These are phyloP conservation scores for Globodera ellingtonae DNA, from an alignment of 1,140 invertebrate genomes.

Conservation along the genomic window DNA sequence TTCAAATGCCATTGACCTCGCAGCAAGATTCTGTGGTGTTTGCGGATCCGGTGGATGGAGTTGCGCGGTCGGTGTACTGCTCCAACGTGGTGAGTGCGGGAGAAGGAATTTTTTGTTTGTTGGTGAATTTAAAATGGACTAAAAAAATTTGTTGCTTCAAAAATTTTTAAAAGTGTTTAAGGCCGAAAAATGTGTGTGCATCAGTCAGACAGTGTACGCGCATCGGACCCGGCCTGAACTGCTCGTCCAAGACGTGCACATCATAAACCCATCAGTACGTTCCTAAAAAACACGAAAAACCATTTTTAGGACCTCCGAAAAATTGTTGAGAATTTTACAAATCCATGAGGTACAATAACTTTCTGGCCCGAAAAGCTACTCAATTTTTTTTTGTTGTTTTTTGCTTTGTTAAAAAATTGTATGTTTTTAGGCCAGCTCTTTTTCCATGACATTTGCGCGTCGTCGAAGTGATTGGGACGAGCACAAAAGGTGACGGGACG, in stretches of 20 bases:
- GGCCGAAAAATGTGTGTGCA: slow-evolving; percentile 43
- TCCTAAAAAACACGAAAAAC: not conserved
- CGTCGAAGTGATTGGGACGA: slow-evolving; percentile 14
- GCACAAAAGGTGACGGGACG: not conserved
- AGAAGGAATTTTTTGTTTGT: not conserved
- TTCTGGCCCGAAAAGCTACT: slow-evolving; percentile 3
- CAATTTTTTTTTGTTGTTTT: not conserved
- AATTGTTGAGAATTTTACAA: slow-evolving; percentile 9
- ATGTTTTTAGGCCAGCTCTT: slow-evolving; percentile 19
- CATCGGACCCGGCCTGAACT: slow-evolving; percentile 44
- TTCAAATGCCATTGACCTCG: slow-evolving; percentile 17
- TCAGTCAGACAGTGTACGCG: slow-evolving; percentile 43
- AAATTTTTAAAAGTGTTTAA: slow-evolving; percentile 20
- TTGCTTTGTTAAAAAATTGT: not conserved
- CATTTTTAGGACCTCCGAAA: not conserved
- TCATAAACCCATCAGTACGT: slow-evolving; percentile 44
- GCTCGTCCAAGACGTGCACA: slow-evolving; percentile 39
- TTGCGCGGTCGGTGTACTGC: slow-evolving; percentile 40
- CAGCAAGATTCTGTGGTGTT: slow-evolving; percentile 36
- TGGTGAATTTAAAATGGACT: not conserved
- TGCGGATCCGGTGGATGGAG: slow-evolving; percentile 31
- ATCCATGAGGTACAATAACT: slow-evolving; percentile 5
- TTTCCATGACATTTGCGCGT: slow-evolving; percentile 20
- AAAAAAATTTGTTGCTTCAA: not conserved
- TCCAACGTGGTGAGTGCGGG: slow-evolving; percentile 35